phyloP scores from a whole-genome alignment of 2,113 vertebrate species.

The Morphnarchus princeps region DNA sequence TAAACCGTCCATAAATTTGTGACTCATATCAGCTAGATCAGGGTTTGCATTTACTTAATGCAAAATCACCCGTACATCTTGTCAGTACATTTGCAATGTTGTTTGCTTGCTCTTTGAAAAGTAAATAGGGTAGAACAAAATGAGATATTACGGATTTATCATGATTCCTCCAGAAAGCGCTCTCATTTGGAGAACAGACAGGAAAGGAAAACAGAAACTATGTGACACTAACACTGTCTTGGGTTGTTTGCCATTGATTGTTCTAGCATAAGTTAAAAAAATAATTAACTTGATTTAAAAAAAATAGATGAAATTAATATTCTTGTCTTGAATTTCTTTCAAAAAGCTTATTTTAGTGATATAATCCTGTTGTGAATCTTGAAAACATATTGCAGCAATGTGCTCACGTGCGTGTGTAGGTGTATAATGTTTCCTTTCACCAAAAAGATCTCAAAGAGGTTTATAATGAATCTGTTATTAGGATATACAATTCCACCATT shows the following conservation, averaged over 20 bases:
- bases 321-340: not conserved
- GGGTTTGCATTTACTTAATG: constrained; percentile 2
- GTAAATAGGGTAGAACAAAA: not conserved
- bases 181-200: not conserved
- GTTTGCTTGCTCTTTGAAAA: constrained; percentile 25
- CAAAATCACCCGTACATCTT: constrained; percentile 17
- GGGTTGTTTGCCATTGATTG: not conserved
- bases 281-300: not conserved
- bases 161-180: not conserved
- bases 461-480: not conserved
- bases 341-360: not conserved
- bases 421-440: not conserved
- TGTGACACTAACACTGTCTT: not conserved
- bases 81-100: constrained; percentile 6
- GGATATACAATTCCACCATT: not conserved
- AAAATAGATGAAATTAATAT: not conserved
- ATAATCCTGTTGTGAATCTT: not conserved
- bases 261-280: not conserved
- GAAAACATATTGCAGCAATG: not conserved
- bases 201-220: not conserved
- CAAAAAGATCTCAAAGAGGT: not conserved
- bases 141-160: not conserved
- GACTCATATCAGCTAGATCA: constrained; percentile 11
- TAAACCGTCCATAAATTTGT: not conserved
- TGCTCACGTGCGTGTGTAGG: rapidly evolving